Percentiles rank a stretch among this genome's conserved stretches.
phyloP scores from a whole-genome alignment of 2,113 vertebrate species.

The human (Homo sapiens) region GRCh38 chr13:50496501-50497000 shows the following conservation, averaged over 20 bases:
- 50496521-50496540: neutral
- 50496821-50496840: neutral
- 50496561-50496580: neutral
- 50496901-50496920: neutral
- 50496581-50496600: neutral
- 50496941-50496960: neutral
- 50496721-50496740: neutral
- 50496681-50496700: neutral
- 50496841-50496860: neutral
- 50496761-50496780: neutral
- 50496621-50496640: neutral
- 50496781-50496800: neutral
- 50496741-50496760: neutral
- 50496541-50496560: too few relatives aligned
- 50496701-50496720: neutral
- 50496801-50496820: neutral
- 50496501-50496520: neutral
- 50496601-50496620: neutral
- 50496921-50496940: neutral
- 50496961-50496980: neutral
- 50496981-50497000: neutral
- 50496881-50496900: neutral
- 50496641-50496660: neutral
- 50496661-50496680: neutral
- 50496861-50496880: neutral